Percentiles rank a stretch among this genome's conserved stretches.
Conservation (phyloP, 1,140 invertebrate species). For the Hestina assimilis region DNA sequence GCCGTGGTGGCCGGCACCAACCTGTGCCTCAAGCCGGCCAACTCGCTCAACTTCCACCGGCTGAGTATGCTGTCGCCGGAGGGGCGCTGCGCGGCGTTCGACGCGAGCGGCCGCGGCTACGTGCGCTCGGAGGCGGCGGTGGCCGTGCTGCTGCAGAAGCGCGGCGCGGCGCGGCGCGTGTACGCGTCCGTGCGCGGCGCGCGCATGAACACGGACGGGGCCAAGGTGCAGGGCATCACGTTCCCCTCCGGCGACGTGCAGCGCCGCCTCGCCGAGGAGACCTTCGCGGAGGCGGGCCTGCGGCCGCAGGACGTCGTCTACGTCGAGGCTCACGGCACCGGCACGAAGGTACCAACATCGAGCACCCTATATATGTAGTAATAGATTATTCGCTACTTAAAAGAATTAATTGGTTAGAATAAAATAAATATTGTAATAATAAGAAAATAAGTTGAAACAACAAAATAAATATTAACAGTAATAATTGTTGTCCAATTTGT, state of each 20-base stretch:
- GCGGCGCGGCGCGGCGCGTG: slow-evolving; percentile 85
- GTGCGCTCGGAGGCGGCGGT: slow-evolving; percentile 94
- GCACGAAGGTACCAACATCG: slow-evolving; percentile 92
- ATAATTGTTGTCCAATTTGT: no score
- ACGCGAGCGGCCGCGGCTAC: slow-evolving; percentile 93
- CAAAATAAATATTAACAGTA: no score
- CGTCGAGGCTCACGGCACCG: slow-evolving; percentile 97
- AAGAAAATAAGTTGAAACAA: no score
- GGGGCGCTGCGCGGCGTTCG: slow-evolving; percentile 96
- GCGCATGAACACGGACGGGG: slow-evolving; percentile 93
- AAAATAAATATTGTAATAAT: no score
- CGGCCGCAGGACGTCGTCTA: slow-evolving; percentile 90
- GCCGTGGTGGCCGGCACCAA: slow-evolving; percentile 94
- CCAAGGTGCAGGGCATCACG: slow-evolving; percentile 94
- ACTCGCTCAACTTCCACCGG: slow-evolving; percentile 94
- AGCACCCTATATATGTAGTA: no score
- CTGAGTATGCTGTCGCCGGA: slow-evolving; percentile 92
- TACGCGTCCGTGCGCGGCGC: slow-evolving; percentile 93
- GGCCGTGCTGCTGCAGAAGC: slow-evolving; percentile 89
- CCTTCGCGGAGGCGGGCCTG: slow-evolving; percentile 90
- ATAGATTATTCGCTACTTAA: no score
- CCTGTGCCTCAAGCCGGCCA: slow-evolving; percentile 91
- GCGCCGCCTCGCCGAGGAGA: slow-evolving; percentile 89
- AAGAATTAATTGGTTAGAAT: no score
- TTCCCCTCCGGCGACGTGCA: slow-evolving; percentile 94